Evolutionary conservation across 2,888 invertebrate genomes (phyloP).

Genomic region (Quadriops clusia): DNA sequence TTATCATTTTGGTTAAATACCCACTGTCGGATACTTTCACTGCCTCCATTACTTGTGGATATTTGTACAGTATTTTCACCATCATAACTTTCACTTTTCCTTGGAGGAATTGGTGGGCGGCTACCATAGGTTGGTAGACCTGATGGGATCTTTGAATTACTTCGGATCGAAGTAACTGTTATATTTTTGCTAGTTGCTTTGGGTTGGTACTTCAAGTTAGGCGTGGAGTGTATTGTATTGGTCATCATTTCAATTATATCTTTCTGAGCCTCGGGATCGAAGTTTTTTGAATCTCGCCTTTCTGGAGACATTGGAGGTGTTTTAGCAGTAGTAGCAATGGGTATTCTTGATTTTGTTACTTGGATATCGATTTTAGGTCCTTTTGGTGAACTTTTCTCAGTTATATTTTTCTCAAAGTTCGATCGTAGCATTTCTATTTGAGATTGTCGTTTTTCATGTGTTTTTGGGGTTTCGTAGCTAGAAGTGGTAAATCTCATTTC

Average conservation of each 20-base stretch:
- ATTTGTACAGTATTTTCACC: slow-evolving; percentile 21
- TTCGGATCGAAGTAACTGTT: slow-evolving; percentile 53
- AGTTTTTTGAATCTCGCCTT: slow-evolving; percentile 28
- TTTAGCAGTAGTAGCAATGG: slow-evolving; percentile 31
- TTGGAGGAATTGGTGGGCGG: slow-evolving; percentile 40
- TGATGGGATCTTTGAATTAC: slow-evolving; percentile 42
- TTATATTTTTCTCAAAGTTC: slow-evolving; percentile 38
- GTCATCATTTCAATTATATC: slow-evolving; percentile 34
- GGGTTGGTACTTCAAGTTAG: slow-evolving; percentile 25
- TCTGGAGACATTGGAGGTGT: slow-evolving; percentile 35
- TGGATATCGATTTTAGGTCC: slow-evolving; percentile 19
- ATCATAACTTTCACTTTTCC: slow-evolving; percentile 35
- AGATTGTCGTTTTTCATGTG: slow-evolving; percentile 46
- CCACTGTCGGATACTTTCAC: slow-evolving; percentile 36
- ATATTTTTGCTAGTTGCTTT: slow-evolving; percentile 39
- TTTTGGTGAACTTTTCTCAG: slow-evolving; percentile 38
- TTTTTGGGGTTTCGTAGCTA: slow-evolving; percentile 48
- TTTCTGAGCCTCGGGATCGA: slow-evolving; percentile 30
- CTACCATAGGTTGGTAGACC: slow-evolving; percentile 29
- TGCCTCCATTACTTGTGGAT: slow-evolving; percentile 28
- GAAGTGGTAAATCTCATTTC: slow-evolving; percentile 52
- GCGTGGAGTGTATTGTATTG: slow-evolving; percentile 30
- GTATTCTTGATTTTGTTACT: slow-evolving; percentile 32
- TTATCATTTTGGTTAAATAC: slow-evolving; percentile 32
- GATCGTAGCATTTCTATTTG: slow-evolving; percentile 42